phyloP scores from a whole-genome alignment of 1,140 invertebrate genomes.

The Trichonephila inaurata region DNA sequence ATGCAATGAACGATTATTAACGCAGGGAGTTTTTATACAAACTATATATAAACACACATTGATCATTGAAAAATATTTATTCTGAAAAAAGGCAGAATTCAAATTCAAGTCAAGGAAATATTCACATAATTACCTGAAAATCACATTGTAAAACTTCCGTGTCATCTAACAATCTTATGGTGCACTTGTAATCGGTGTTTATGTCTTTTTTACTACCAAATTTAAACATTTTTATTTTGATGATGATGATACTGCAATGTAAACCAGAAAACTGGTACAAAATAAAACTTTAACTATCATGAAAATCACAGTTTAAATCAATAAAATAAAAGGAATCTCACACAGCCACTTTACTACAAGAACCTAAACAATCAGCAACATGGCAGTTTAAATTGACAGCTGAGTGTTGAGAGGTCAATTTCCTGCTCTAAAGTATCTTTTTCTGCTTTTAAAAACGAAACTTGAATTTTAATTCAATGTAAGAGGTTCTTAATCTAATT shows the following conservation, averaged over 20 bases:
- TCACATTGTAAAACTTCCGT: conserved; percentile 96
- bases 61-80: too few species aligned
- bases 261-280: conserved; percentile 57
- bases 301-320: conserved; percentile 23
- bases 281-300: conserved; percentile 15
- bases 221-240: conserved; percentile 84
- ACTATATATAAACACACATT: too few species aligned
- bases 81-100: too few species aligned
- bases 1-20: too few species aligned
- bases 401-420: conserved; percentile 50
- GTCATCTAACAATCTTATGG: conserved; percentile 95
- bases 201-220: conserved; percentile 91
- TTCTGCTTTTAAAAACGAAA: neutral
- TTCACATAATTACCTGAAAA: conserved; percentile 87
- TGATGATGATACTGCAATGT: neutral
- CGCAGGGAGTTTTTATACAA: too few species aligned
- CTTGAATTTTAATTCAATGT: neutral
- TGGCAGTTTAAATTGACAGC: conserved; percentile 71
- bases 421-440: conserved; percentile 1
- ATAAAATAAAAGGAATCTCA: neutral
- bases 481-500: too few species aligned
- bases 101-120: neutral
- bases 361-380: conserved; percentile 62
- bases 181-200: conserved; percentile 94
- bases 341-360: neutral